Percentiles rank a stretch among this genome's conserved stretches.
phyloP scores from a whole-genome alignment of 2,113 vertebrate species.

The Stegastes partitus region DNA sequence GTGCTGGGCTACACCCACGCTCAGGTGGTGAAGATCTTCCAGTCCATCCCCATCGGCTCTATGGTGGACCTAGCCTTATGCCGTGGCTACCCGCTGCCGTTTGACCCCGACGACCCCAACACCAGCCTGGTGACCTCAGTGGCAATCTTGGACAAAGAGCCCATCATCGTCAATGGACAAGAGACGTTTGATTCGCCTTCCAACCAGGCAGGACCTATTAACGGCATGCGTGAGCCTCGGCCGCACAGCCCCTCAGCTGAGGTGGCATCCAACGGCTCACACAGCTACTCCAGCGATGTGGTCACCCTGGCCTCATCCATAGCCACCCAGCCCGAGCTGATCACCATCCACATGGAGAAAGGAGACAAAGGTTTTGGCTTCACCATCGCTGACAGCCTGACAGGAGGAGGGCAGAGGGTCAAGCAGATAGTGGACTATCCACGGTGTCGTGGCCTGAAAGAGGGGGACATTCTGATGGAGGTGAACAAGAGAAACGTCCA shows the following conservation, averaged over 20 bases:
- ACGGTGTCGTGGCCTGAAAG: conserved; percentile 94
- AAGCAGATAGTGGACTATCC: conserved; percentile 99
- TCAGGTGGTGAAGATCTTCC: conserved; percentile 99
- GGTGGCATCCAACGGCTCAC: conserved; percentile 88
- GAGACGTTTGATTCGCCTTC: conserved; percentile 91
- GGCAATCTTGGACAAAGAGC: conserved; percentile 98
- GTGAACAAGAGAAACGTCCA: conserved; percentile 99
- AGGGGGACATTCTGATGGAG: conserved; percentile 96
- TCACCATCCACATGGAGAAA: conserved; percentile 98
- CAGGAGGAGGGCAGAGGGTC: conserved; percentile 94
- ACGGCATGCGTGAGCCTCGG: conserved; percentile 87
- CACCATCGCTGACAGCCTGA: conserved; percentile 96
- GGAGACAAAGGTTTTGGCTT: conserved; percentile 99
- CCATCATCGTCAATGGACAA: conserved; percentile 97
- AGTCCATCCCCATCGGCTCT: conserved; percentile 98
- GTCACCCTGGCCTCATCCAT: conserved; percentile 96
- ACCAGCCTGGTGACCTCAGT: conserved; percentile 98
- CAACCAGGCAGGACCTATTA: conserved; percentile 77
- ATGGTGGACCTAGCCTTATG: conserved; percentile 97
- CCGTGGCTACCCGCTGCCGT: conserved; percentile 97
- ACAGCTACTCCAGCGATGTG: conserved; percentile 92
- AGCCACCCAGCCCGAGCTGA: conserved; percentile 97
- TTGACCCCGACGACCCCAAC: conserved; percentile 98
- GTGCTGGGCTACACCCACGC: conserved; percentile 98
- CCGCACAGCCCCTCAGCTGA: conserved; percentile 91